A percentile compares a stretch with the other conserved stretches of the same genome.
Conservation (phyloP, 2,797 vertebrate genomes). For the Sebastes flavidus region DNA sequence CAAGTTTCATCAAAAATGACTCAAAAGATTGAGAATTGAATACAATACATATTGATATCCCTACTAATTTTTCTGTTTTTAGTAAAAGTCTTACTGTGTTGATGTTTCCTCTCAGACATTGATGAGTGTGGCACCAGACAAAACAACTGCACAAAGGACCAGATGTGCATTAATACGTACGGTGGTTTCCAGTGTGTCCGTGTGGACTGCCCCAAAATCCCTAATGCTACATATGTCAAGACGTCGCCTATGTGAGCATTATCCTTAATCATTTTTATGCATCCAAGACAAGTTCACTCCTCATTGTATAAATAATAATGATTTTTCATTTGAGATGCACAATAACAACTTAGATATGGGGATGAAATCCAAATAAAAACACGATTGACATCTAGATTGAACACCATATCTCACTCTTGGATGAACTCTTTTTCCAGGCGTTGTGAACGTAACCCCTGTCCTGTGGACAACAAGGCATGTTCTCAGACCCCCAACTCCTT, state of each 20-base stretch:
- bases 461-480: constrained; percentile 85
- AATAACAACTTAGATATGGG: not conserved
- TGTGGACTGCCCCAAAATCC: constrained; percentile 84
- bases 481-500: constrained; percentile 85
- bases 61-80: not conserved
- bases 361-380: not conserved
- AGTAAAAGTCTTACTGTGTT: not conserved
- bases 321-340: not conserved
- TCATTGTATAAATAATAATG: not conserved
- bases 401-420: not conserved
- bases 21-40: not conserved
- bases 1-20: not conserved
- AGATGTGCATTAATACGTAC: constrained; percentile 88
- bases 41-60: not conserved
- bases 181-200: constrained; percentile 86
- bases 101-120: constrained; percentile 78
- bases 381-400: not conserved
- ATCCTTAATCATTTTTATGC: not conserved
- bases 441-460: constrained; percentile 90
- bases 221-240: constrained; percentile 87
- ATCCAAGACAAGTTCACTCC: not conserved
- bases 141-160: constrained; percentile 86
- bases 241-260: constrained; percentile 86
- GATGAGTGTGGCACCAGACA: constrained; percentile 86
- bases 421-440: constrained; percentile 75